Evolutionary conservation across 2,888 invertebrate species (phyloP).

Genomic region (Drosophila testacea): DNA sequence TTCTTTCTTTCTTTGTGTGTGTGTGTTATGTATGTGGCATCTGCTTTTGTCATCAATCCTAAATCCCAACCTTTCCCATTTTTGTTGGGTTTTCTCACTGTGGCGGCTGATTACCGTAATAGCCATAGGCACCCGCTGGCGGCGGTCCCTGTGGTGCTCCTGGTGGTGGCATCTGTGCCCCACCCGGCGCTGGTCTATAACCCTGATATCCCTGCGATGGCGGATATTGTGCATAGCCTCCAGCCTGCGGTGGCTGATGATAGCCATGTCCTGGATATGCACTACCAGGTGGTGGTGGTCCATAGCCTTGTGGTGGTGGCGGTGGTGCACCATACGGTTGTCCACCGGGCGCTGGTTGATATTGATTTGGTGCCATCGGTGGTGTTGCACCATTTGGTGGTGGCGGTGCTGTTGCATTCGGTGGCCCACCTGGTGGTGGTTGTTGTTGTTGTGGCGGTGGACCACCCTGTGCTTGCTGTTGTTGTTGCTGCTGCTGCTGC

Average conservation of each 20-base stretch:
- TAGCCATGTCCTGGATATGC: conserved; percentile 87
- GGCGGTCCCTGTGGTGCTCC: conserved; percentile 83
- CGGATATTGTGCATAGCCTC: conserved; percentile 88
- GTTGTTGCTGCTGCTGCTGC: conserved; percentile 71
- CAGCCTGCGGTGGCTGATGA: conserved; percentile 86
- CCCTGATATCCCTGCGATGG: conserved; percentile 89
- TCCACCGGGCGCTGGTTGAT: conserved; percentile 83
- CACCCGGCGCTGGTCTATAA: conserved; percentile 86
- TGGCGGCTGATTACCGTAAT: conserved; percentile 93
- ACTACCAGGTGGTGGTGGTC: conserved; percentile 83
- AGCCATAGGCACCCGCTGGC: conserved; percentile 91
- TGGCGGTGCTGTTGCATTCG: conserved; percentile 83
- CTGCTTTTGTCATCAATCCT: conserved; percentile 8
- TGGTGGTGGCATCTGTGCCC: conserved; percentile 87
- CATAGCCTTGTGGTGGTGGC: conserved; percentile 82
- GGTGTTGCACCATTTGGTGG: conserved; percentile 82
- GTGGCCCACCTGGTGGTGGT: conserved; percentile 78
- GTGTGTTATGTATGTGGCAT: neutral
- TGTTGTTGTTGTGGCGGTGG: conserved; percentile 69
- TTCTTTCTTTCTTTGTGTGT: neutral
- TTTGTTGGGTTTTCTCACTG: conserved; percentile 63
- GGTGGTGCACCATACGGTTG: conserved; percentile 84
- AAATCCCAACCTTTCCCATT: neutral
- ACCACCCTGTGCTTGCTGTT: conserved; percentile 47
- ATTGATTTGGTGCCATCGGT: conserved; percentile 83